A percentile compares a stretch with the other conserved stretches of the same genome.
phyloP scores from a whole-genome alignment of 53 echinoderm and acorn worm species.

The Stichopus horrens region DNA sequence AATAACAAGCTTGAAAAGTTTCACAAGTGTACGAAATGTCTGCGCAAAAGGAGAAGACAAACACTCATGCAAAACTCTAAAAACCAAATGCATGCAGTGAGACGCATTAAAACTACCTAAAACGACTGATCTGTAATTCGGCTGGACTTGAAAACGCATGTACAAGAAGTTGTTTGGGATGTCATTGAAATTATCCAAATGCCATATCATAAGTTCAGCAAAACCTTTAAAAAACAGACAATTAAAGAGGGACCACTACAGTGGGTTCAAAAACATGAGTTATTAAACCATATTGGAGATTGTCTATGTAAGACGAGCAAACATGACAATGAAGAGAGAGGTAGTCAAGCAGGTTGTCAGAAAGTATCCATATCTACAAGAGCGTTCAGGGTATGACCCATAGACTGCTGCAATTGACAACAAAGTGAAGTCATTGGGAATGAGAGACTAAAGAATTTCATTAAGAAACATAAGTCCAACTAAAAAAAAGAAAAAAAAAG shows the following conservation, averaged over 20 bases:
- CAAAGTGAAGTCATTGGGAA: constrained; percentile 1
- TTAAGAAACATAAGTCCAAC: background rate
- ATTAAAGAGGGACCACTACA: background rate
- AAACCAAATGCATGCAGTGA: background rate
- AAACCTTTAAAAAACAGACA: background rate
- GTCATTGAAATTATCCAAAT: background rate
- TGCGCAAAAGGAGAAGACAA: too few species aligned
- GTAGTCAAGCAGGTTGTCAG: background rate
- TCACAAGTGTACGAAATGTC: too few species aligned
- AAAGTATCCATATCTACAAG: background rate
- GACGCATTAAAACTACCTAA: too few species aligned
- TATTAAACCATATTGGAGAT: background rate
- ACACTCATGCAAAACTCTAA: background rate
- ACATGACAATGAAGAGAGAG: background rate
- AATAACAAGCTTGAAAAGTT: too few species aligned
- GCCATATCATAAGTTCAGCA: background rate
- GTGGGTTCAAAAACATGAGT: background rate
- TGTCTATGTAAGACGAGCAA: background rate
- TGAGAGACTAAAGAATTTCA: background rate
- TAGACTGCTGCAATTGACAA: background rate
- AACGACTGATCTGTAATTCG: too few species aligned
- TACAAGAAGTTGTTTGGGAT: too few species aligned
- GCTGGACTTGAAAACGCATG: too few species aligned
- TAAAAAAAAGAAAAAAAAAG: background rate
- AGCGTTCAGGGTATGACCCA: background rate